These are phyloP conservation scores for Pagrus major DNA, from an alignment of 2,113 vertebrate species.

Conservation along the genomic window DNA sequence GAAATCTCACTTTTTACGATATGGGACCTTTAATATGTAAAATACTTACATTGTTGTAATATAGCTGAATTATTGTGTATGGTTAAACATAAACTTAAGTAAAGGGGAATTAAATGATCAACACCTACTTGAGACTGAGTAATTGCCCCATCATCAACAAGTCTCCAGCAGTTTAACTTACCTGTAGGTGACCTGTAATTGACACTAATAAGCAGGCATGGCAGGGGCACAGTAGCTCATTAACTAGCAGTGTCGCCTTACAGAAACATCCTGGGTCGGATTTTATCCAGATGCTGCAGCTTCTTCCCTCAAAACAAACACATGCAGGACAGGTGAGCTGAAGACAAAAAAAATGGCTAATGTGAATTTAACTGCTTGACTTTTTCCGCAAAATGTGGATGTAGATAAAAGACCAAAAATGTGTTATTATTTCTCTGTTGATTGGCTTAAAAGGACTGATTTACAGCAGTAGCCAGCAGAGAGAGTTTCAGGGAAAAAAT, in stretches of 20 bases:
- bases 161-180: slow-evolving; percentile 17
- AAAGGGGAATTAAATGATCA: neutral
- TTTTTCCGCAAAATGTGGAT: neutral
- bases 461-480: too few relatives aligned
- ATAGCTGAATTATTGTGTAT: neutral
- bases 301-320: slow-evolving; percentile 20
- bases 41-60: neutral
- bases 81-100: neutral
- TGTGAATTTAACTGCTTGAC: neutral
- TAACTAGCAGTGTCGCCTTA: slow-evolving; percentile 16
- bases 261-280: slow-evolving; percentile 40
- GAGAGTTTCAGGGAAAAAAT: too few relatives aligned
- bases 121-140: slow-evolving; percentile 5
- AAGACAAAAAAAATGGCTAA: neutral
- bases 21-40: neutral
- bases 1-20: too few relatives aligned
- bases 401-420: neutral
- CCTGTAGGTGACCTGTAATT: slow-evolving; percentile 38
- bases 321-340: slow-evolving; percentile 8
- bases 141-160: slow-evolving; percentile 32
- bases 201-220: slow-evolving; percentile 38
- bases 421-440: neutral
- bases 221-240: slow-evolving; percentile 24
- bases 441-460: too few relatives aligned
- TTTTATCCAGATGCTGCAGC: slow-evolving; percentile 52